These are phyloP conservation scores for Drosophila meridionalis DNA, from an alignment of 2,888 invertebrate genomes.

Conservation along the genomic window DNA sequence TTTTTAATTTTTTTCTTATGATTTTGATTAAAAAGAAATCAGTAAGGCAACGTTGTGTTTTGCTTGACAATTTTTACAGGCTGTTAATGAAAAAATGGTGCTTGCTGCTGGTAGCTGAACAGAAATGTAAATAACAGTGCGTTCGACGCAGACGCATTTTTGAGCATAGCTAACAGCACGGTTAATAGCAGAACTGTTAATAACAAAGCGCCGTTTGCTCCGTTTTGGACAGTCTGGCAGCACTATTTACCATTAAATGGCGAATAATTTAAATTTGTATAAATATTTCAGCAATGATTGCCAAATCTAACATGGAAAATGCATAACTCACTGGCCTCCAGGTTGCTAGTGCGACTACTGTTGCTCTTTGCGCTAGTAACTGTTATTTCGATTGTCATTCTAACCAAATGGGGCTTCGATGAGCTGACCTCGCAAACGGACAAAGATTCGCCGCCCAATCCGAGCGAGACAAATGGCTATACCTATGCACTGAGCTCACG, in stretches of 20 bases:
- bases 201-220: neutral
- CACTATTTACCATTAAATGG: neutral
- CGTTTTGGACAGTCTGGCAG: constrained; percentile 12
- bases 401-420: constrained; percentile 83
- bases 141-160: constrained; percentile 14
- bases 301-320: constrained; percentile 65
- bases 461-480: constrained; percentile 60
- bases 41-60: constrained; percentile 46
- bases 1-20: constrained; percentile 14
- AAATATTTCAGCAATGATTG: constrained; percentile 39
- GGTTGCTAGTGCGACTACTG: constrained; percentile 82
- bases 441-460: constrained; percentile 56
- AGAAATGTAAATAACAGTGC: constrained; percentile 26
- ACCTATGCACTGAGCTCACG: constrained; percentile 87
- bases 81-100: constrained; percentile 31
- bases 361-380: constrained; percentile 83
- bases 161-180: constrained; percentile 5
- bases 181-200: neutral
- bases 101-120: constrained; percentile 6
- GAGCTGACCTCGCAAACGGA: constrained; percentile 77
- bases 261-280: constrained; percentile 22
- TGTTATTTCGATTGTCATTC: constrained; percentile 79
- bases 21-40: constrained; percentile 31
- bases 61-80: constrained; percentile 27
- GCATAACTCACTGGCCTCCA: constrained; percentile 80